Evolutionary conservation across 2,888 invertebrate genomes (phyloP), one percentile per base, ranked within the genome.

Genomic region (Meta bourneti): DNA sequence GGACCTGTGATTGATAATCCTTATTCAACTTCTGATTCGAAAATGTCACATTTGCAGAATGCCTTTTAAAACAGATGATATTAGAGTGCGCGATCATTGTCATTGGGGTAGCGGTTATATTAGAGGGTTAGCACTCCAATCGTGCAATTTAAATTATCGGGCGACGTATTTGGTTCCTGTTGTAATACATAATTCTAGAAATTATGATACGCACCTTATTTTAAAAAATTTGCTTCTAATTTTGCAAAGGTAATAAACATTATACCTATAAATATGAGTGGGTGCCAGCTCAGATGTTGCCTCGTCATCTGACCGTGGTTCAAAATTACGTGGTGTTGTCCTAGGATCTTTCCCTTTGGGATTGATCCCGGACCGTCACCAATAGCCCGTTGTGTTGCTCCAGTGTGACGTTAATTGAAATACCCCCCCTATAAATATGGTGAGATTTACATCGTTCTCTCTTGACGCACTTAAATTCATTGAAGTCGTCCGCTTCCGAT

Each of bases 401-500:
- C n/a, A n/a, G n/a, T n/a, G n/a, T n/a, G n/a, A n/a, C n/a, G n/a
- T n/a, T n/a, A n/a, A n/a, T n/a, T n/a, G n/a, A n/a, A n/a, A n/a
- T n/a, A n/a, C n/a, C n/a, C n/a, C n/a, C n/a, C n/a, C 51, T 4
- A 70, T 86, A 1, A 78, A 86, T n/a, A 70, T 86, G 19, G 69
- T 77, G 16, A 77, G 77, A 69, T 77, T 85, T 13, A 85, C 70
- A 4, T 48, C 69, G 48, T 77, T 85, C 19, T 77, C 77, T 9
- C 19, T 77, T 13, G 85, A 70, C 34, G 49, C 54, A 34, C 7
- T 85, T 71, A 77, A 85, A 61, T 85, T 85, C 69, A 69, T 85
- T 13, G 85, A 85, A 54, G 74, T 19, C 74, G 72, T 34, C 72
- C 52, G 7, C 19, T 84, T 0, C 54, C 74, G 1, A 7, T 84